Evolutionary conservation across 2,797 vertebrate species (phyloP).

Genomic region (Aselliscus stoliczkanus): DNA sequence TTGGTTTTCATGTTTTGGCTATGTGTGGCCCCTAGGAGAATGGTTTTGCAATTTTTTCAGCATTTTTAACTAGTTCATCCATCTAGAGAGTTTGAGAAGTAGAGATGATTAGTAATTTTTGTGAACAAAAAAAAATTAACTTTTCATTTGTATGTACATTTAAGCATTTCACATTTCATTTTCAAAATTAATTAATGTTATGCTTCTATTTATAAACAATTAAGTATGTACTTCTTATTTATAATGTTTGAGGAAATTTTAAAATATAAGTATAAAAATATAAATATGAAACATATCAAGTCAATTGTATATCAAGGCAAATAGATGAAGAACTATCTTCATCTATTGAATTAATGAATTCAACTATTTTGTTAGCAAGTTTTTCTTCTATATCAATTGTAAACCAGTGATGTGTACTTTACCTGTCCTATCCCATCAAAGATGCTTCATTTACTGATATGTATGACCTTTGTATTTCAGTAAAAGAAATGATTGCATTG

Average conservation of each 20-base stretch:
- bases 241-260: neutral
- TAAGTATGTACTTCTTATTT: neutral
- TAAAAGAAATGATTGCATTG: neutral
- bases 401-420: neutral
- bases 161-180: too few relatives aligned
- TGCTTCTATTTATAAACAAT: neutral
- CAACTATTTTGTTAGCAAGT: neutral
- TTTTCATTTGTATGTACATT: too few relatives aligned
- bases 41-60: neutral
- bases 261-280: neutral
- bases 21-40: neutral
- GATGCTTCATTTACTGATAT: neutral
- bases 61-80: too few relatives aligned
- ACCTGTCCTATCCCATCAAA: neutral
- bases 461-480: neutral
- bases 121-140: too few relatives aligned
- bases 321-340: neutral
- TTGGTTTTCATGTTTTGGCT: neutral
- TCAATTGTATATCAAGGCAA: neutral
- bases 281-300: too few relatives aligned
- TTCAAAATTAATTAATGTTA: neutral
- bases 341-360: neutral
- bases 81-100: too few relatives aligned
- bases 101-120: too few relatives aligned
- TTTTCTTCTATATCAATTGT: neutral